Base-by-base conservation (phyloP, 30 jellyfish, hydroid and myxozoan genomes). In the Aurelia aurita region DNA sequence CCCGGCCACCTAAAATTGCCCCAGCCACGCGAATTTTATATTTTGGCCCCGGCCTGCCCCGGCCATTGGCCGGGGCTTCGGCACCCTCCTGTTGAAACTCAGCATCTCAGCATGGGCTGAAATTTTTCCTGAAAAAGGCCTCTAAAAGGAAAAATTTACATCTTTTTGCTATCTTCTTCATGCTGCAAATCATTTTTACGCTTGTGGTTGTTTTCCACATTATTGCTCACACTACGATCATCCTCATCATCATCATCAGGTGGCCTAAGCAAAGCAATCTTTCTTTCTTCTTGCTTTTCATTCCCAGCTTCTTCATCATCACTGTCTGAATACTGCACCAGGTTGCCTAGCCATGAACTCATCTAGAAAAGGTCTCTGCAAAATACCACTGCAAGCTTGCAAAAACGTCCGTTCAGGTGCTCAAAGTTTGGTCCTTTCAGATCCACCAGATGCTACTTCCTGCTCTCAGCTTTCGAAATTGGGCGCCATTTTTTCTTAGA, bases 261-360 rank as follows among this genome's bases (percentile, higher is more conserved):
- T 16, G 10, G 65, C 65, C 27, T 29, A 22, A 26, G 15, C 23
- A n/a, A n/a, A n/a, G n/a, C n/a, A n/a, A n/a, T n/a, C n/a, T n/a
- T n/a, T n/a, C n/a, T n/a, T n/a, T n/a, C n/a, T n/a, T 12, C 72
- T 59, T 69, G 51, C n/a, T 69, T 16, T 7, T 26, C 55, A 9
- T 5, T 65, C 11, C 4, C 62, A 69, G 25, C 74, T 2, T 58
- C 77, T n/a, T 76, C 88, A 8, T 57, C 57, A 13, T 76, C 88
- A 25, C 88, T 76, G 47, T 78, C 89, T 6, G 89, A 78, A 45
- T 78, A 78, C n/a, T 59, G 80, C 14, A 78, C 89, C 27, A 62
- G 67, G 29, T 55, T 55, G 2, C 11, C 29, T 55, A 2, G 1
- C 67, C 29, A 4, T 55, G 29, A 55, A 55, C 4, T 55, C 67